phyloP scores from a whole-genome alignment of 2,113 vertebrate genomes.

The Vulpes ferrilata region DNA sequence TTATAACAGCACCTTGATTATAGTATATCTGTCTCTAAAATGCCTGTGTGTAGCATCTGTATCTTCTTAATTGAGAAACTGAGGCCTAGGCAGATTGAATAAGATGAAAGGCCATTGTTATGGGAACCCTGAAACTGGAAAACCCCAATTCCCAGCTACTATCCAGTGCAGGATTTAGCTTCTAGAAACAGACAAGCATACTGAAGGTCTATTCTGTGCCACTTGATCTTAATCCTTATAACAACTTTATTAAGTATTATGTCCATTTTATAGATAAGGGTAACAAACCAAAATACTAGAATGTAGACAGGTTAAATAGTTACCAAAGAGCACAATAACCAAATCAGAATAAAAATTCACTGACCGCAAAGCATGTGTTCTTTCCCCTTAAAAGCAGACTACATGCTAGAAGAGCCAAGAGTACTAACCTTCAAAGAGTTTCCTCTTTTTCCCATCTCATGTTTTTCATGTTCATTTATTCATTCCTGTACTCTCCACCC shows the following conservation, averaged over 20 bases:
- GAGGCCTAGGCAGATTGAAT: constrained; percentile 5
- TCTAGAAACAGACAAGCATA: constrained; percentile 27
- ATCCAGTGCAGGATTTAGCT: background rate
- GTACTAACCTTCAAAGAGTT: background rate
- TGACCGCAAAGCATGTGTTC: constrained; percentile 4
- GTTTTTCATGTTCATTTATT: background rate
- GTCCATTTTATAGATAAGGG: constrained; percentile 23
- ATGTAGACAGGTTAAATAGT: constrained; percentile 6
- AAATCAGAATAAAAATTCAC: constrained; percentile 49
- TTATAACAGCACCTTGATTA: background rate
- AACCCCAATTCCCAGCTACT: background rate
- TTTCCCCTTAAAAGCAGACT: background rate
- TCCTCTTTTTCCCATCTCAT: background rate
- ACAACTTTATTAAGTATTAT: background rate
- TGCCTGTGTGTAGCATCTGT: background rate
- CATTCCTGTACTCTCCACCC: background rate
- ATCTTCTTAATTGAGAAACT: constrained; percentile 53
- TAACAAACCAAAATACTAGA: constrained; percentile 15
- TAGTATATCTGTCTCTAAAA: background rate
- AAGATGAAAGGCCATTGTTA: background rate
- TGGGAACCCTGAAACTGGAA: background rate
- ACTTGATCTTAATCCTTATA: constrained; percentile 26
- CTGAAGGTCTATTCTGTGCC: background rate
- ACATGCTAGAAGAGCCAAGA: constrained; percentile 21
- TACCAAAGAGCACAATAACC: constrained; percentile 35